A percentile compares a stretch with the other conserved stretches of the same genome.
Evolutionary conservation across 2,797 vertebrate species (phyloP).

Genomic region (Mycteria americana): DNA sequence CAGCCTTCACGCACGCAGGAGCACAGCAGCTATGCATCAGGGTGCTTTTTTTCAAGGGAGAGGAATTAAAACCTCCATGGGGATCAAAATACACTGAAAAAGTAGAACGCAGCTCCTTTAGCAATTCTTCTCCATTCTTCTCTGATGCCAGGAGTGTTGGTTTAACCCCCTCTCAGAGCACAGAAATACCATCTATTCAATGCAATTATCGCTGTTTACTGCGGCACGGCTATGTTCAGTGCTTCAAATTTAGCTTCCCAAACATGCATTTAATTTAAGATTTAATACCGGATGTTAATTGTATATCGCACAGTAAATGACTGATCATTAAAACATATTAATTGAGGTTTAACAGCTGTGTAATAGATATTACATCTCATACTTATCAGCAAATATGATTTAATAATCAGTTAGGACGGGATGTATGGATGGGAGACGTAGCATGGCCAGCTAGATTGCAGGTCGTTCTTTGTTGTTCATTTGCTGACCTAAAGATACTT

Average conservation of each 20-base stretch:
- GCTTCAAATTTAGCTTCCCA: conserved; percentile 41
- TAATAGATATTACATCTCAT: conserved; percentile 65
- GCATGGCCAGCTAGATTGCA: neutral
- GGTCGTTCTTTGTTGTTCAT: neutral
- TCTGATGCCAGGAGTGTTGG: neutral
- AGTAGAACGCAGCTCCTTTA: neutral
- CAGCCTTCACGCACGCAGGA: neutral
- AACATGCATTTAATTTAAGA: conserved; percentile 63
- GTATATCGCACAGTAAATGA: conserved; percentile 63
- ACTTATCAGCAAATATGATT: conserved; percentile 64
- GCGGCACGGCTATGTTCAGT: neutral
- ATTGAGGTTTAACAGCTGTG: conserved; percentile 70
- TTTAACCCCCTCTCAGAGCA: neutral
- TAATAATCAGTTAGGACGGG: conserved; percentile 46
- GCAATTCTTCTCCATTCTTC: neutral
- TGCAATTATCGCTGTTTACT: neutral
- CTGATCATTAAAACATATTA: conserved; percentile 72
- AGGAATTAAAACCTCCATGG: neutral
- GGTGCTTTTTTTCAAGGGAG: neutral
- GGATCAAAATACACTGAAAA: neutral
- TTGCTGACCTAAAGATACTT: neutral
- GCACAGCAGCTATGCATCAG: neutral
- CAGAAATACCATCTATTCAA: neutral
- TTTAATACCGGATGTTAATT: conserved; percentile 64
- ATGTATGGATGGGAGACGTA: neutral